A percentile compares a stretch with the other conserved stretches of the same genome.
Evolutionary conservation across 2,888 invertebrate genomes (phyloP).

Genomic region (Hedya salicella): DNA sequence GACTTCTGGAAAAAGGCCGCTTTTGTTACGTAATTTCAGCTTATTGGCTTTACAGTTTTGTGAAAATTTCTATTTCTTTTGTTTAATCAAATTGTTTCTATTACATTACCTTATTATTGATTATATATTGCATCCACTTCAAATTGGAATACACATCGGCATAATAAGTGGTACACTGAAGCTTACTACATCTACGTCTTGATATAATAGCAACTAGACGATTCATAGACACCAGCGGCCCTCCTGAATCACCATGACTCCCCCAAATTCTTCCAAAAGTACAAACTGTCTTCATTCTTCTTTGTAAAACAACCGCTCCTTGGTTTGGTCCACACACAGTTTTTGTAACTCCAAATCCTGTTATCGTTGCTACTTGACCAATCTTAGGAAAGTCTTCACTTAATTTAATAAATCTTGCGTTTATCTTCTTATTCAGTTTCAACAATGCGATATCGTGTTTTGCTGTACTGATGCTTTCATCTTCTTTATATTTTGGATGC

Average conservation of each 20-base stretch:
- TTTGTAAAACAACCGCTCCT: constrained; percentile 29
- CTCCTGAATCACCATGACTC: constrained; percentile 36
- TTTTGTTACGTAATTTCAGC: too few relatives aligned
- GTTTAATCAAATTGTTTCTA: too few relatives aligned
- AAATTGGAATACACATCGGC: constrained; percentile 32
- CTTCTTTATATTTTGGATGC: constrained; percentile 30
- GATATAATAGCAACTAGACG: constrained; percentile 28
- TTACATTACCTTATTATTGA: too few relatives aligned
- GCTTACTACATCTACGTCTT: constrained; percentile 15
- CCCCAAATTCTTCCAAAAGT: constrained; percentile 28
- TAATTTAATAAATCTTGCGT: background rate
- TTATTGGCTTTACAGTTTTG: too few relatives aligned
- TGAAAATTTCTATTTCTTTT: too few relatives aligned
- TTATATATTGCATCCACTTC: constrained; percentile 28
- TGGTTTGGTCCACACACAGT: background rate
- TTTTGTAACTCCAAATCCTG: constrained; percentile 25
- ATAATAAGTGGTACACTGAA: constrained; percentile 29
- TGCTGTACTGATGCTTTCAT: constrained; percentile 7
- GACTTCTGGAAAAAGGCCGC: too few relatives aligned
- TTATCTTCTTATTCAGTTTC: background rate
- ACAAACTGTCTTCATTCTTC: constrained; percentile 5
- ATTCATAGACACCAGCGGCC: constrained; percentile 3
- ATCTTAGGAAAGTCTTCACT: background rate
- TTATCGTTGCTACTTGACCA: constrained; percentile 20
- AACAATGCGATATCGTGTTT: constrained; percentile 31